Conservation (phyloP, 2,888 invertebrate genomes). For the Tetheella fluctuosa region DNA sequence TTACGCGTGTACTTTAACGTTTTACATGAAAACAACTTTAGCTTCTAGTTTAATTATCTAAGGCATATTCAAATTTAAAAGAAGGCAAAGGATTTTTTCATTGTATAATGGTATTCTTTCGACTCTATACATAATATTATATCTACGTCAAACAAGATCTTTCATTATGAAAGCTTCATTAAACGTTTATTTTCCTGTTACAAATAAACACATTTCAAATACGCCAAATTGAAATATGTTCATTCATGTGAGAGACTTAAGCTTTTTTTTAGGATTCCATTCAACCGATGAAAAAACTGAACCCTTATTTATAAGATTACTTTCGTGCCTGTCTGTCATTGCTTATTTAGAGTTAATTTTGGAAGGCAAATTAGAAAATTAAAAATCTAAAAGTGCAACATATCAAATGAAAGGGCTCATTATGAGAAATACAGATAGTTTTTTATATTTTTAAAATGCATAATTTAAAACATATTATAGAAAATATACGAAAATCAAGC, state of each 20-base stretch:
- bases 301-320: too few relatives aligned
- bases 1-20: not conserved
- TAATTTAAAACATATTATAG: too few relatives aligned
- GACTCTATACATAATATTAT: not conserved
- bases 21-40: not conserved
- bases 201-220: not conserved
- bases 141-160: not conserved
- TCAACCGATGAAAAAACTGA: too few relatives aligned
- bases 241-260: conserved; percentile 7
- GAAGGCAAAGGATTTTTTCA: not conserved
- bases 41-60: not conserved
- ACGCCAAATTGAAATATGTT: not conserved
- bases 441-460: too few relatives aligned
- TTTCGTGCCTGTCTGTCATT: too few relatives aligned
- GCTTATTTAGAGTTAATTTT: too few relatives aligned
- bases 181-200: conserved; percentile 2
- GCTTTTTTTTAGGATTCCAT: conserved; percentile 4
- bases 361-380: too few relatives aligned
- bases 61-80: not conserved
- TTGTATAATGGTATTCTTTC: not conserved
- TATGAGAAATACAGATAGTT: too few relatives aligned
- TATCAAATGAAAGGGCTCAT: too few relatives aligned
- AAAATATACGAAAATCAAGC: too few relatives aligned
- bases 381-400: too few relatives aligned
- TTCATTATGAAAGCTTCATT: not conserved